Conservation (phyloP, 2,113 vertebrate species). For the Coptodon bakossiorum region DNA sequence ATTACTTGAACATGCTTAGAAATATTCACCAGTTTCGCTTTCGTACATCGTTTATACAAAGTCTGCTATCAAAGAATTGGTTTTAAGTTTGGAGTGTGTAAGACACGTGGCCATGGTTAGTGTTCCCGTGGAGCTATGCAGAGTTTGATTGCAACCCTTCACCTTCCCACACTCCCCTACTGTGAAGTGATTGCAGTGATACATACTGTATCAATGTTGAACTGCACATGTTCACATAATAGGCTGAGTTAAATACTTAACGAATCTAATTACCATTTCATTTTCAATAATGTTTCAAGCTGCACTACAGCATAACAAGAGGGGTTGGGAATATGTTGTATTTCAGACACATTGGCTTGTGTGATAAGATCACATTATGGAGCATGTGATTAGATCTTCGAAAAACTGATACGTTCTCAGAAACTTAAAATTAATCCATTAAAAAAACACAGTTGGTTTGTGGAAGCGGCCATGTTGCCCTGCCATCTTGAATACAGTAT, state of each 20-base stretch:
- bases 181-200: slow-evolving; percentile 34
- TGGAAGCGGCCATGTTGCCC: background rate
- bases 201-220: background rate
- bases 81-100: background rate
- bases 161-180: background rate
- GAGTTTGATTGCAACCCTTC: background rate
- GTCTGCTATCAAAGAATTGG: background rate
- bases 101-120: background rate
- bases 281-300: background rate
- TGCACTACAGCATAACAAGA: background rate
- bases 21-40: background rate
- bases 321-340: background rate
- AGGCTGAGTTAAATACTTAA: background rate
- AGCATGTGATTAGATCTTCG: background rate
- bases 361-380: background rate
- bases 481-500: background rate
- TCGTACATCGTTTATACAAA: background rate
- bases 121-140: background rate
- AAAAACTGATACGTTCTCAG: background rate
- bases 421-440: background rate
- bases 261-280: background rate
- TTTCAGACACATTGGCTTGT: background rate
- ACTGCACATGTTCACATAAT: background rate
- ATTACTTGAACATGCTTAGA: background rate
- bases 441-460: background rate